phyloP scores from a whole-genome alignment of 30 jellyfish, hydroid and myxozoan genomes.

The Aurelia sp. region DNA sequence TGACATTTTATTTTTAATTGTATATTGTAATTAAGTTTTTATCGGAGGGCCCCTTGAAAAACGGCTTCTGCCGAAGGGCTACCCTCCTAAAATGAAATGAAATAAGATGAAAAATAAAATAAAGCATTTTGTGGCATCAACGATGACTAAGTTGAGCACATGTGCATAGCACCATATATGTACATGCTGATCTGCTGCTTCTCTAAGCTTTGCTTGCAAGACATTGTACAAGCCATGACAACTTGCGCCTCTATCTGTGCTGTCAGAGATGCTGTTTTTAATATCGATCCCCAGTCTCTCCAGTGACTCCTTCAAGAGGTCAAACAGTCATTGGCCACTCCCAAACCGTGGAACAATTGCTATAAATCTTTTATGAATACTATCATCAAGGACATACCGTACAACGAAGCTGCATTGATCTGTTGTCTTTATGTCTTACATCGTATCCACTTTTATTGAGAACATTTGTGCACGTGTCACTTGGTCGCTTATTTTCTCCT shows the following conservation, averaged over 20 bases:
- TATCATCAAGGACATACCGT: conserved; percentile 17
- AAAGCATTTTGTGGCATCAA: too few species aligned
- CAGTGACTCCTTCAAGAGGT: conserved; percentile 6
- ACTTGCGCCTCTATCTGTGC: too few species aligned
- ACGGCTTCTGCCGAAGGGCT: too few species aligned
- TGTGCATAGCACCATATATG: not conserved
- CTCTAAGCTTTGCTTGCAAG: conserved; percentile 2
- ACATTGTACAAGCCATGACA: too few species aligned
- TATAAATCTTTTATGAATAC: not conserved
- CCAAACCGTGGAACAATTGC: not conserved
- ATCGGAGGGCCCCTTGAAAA: too few species aligned
- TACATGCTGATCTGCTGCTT: not conserved
- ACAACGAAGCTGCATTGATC: conserved; percentile 24
- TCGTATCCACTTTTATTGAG: conserved; percentile 9
- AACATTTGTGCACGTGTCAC: conserved; percentile 11
- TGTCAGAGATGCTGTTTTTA: not conserved
- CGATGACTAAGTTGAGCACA: not conserved
- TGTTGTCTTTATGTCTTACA: conserved; percentile 21
- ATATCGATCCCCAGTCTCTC: conserved; percentile 13
- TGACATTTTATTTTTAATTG: too few species aligned
- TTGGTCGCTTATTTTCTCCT: conserved; percentile 28
- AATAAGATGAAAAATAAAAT: too few species aligned
- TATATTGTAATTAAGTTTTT: too few species aligned
- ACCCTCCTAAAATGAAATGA: too few species aligned
- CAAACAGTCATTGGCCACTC: not conserved